Percentiles rank a stretch among this genome's conserved stretches.
Conservation (phyloP, 2,797 vertebrate species). For the Antennarius maculatus region DNA sequence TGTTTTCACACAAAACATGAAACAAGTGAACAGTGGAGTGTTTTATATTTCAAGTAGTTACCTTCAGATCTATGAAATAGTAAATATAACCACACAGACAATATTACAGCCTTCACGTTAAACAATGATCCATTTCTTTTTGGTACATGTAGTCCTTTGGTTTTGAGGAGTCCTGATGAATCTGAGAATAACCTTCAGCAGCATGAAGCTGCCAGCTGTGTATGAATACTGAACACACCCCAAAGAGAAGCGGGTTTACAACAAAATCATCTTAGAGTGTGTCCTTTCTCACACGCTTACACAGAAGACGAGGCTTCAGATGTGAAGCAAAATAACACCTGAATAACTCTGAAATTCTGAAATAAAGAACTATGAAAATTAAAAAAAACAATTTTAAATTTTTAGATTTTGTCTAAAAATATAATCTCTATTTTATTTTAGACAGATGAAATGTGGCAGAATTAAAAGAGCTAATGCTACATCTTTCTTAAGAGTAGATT, state of each 20-base stretch:
- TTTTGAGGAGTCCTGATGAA: conserved; percentile 64
- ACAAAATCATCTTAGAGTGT: conserved; percentile 1
- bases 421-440: too few species aligned
- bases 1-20: not conserved
- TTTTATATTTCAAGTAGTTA: not conserved
- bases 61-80: not conserved
- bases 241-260: conserved; percentile 42
- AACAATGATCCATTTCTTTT: conserved; percentile 51
- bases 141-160: conserved; percentile 62
- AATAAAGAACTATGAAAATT: too few species aligned
- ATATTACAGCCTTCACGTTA: conserved; percentile 18
- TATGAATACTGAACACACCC: conserved; percentile 36
- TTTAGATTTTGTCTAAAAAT: too few species aligned
- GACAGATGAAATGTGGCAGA: not conserved
- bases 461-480: not conserved
- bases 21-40: not conserved
- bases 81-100: conserved; percentile 12
- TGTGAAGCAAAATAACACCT: too few species aligned
- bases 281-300: too few species aligned
- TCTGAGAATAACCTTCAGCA: conserved; percentile 72
- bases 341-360: too few species aligned
- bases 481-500: not conserved
- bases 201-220: conserved; percentile 52
- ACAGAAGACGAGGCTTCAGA: too few species aligned
- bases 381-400: too few species aligned